These are phyloP conservation scores for Threskiornis aethiopicus DNA, from an alignment of 2,797 vertebrate genomes.

Conservation along the genomic window DNA sequence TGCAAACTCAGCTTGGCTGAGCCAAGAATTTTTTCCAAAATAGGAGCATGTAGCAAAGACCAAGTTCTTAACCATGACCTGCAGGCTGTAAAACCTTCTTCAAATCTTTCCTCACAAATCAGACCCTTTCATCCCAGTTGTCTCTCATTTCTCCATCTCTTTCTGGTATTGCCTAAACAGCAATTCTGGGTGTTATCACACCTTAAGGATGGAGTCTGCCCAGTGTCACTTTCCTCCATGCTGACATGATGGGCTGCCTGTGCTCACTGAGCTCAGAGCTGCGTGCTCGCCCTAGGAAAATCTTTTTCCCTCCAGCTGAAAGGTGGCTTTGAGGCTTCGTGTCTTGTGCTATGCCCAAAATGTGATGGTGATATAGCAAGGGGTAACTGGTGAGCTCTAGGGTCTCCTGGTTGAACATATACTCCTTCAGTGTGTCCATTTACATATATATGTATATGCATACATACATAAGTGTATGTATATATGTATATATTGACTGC, in stretches of 20 bases:
- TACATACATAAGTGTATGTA: not conserved
- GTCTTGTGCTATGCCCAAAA: not conserved
- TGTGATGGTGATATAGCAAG: too few relatives aligned
- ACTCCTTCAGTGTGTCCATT: not conserved
- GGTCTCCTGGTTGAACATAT: not conserved
- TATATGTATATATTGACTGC: not conserved
- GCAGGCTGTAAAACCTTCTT: not conserved
- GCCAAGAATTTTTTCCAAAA: not conserved
- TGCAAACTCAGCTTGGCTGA: not conserved
- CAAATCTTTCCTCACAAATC: constrained; percentile 1
- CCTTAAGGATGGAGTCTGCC: not conserved
- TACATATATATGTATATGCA: not conserved
- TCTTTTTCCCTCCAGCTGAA: not conserved
- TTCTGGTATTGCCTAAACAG: not conserved
- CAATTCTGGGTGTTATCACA: not conserved
- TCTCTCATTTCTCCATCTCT: not conserved
- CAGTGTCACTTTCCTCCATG: not conserved
- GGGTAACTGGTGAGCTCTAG: not conserved
- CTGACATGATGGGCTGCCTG: not conserved
- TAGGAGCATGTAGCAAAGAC: not conserved
- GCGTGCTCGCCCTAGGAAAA: not conserved
- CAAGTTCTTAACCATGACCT: not conserved
- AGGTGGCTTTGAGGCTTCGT: not conserved
- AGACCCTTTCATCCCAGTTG: not conserved
- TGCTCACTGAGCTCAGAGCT: not conserved